A percentile compares a stretch with the other conserved stretches of the same genome.
Evolutionary conservation across 2,888 invertebrate genomes (phyloP).

Genomic region (Petrophora chlorosata): DNA sequence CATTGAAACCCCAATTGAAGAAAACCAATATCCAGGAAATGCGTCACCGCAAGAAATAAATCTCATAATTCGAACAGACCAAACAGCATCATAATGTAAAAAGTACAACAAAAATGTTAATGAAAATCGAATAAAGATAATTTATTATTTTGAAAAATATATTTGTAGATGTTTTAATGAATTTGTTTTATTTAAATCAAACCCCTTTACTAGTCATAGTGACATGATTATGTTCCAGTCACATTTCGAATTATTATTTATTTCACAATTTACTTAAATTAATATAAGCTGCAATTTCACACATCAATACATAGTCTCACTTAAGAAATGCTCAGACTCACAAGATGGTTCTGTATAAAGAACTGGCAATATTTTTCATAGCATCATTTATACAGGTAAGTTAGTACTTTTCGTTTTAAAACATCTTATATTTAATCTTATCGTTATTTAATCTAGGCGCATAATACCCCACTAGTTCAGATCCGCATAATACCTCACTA

Average conservation of each 20-base stretch:
- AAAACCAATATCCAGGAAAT: background rate
- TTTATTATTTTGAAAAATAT: background rate
- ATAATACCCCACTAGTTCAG: too few relatives aligned
- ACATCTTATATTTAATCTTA: too few relatives aligned
- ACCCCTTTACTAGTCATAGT: background rate
- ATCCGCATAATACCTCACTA: too few relatives aligned
- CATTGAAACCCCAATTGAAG: background rate
- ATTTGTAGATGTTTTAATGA: background rate
- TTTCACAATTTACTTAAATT: constrained; percentile 8
- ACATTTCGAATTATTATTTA: background rate
- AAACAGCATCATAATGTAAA: background rate
- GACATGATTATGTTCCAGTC: background rate
- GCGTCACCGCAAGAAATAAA: constrained; percentile 4
- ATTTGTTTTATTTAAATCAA: constrained; percentile 3
- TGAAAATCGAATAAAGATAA: background rate
- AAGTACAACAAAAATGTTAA: background rate
- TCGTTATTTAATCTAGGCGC: too few relatives aligned
- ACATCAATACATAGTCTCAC: constrained; percentile 1
- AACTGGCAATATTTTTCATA: background rate
- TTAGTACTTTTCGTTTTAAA: too few relatives aligned
- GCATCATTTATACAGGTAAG: constrained; percentile 7
- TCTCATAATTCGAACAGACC: background rate
- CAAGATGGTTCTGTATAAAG: constrained; percentile 7
- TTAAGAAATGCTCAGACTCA: constrained; percentile 7
- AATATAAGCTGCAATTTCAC: constrained; percentile 8